phyloP scores from a whole-genome alignment of 2,888 invertebrate genomes.

The Ganaspis brasiliensis region DNA sequence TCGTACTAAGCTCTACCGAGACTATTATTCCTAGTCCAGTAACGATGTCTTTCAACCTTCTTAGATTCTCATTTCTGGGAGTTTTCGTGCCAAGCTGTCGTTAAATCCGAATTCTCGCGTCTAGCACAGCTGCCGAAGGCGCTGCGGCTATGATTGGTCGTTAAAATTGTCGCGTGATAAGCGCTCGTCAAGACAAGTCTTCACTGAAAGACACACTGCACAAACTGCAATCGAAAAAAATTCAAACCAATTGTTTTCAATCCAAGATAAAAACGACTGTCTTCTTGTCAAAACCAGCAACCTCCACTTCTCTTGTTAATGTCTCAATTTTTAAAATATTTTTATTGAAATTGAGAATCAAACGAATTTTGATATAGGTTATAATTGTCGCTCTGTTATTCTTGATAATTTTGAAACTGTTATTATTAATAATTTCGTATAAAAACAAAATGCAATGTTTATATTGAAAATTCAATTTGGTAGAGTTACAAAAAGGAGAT shows the following conservation, averaged over 20 bases:
- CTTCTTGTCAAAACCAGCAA: background rate
- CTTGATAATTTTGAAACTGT: no score
- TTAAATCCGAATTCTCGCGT: constrained; percentile 64
- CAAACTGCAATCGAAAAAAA: constrained; percentile 18
- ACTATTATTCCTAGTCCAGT: constrained; percentile 27
- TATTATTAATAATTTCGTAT: no score
- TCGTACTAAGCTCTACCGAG: background rate
- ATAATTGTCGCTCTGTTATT: no score
- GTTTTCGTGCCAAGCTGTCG: constrained; percentile 65
- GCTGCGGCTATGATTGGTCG: constrained; percentile 59
- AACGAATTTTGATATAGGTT: background rate
- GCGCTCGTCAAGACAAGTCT: constrained; percentile 49
- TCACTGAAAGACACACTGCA: constrained; percentile 13
- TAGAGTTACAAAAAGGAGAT: no score
- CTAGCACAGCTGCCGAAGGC: constrained; percentile 53
- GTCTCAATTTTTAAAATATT: background rate
- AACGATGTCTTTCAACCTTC: constrained; percentile 48
- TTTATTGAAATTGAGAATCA: constrained; percentile 5
- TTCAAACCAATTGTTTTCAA: background rate
- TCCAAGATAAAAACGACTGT: background rate
- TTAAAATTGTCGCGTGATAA: constrained; percentile 62
- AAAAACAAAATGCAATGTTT: no score
- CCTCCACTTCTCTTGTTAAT: background rate
- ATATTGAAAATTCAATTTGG: no score
- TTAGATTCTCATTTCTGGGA: constrained; percentile 55